Evolutionary conservation across 2,113 vertebrate genomes (phyloP).

Genomic region (Corvus cornix): DNA sequence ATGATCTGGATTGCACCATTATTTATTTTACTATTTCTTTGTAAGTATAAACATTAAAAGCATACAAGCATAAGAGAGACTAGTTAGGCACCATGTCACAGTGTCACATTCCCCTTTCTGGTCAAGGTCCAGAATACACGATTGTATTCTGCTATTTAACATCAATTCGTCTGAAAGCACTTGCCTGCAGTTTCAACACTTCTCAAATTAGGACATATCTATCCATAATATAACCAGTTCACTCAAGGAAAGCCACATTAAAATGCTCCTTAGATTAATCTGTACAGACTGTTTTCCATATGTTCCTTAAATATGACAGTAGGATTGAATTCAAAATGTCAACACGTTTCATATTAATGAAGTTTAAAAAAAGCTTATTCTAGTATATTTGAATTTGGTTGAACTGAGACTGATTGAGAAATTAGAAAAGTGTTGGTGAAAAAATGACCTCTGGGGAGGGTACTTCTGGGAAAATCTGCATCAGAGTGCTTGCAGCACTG

Average conservation of each 20-base stretch:
- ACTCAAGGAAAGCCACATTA: constrained; percentile 7
- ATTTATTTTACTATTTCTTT: not conserved
- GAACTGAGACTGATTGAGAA: constrained; percentile 27
- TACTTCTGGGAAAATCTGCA: not conserved
- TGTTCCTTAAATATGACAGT: constrained; percentile 45
- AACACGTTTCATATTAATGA: constrained; percentile 42
- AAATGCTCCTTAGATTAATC: constrained; percentile 33
- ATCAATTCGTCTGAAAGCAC: constrained; percentile 8
- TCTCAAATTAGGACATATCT: not conserved
- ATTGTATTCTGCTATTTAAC: constrained; percentile 1
- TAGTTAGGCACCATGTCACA: not conserved
- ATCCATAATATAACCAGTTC: constrained; percentile 8
- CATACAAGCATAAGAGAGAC: not conserved
- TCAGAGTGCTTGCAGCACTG: not conserved
- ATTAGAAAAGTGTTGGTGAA: not conserved
- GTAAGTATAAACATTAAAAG: not conserved
- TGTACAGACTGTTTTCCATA: constrained; percentile 44
- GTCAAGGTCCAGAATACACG: not conserved
- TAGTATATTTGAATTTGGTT: constrained; percentile 8
- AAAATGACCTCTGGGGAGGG: not conserved
- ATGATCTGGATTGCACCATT: not conserved
- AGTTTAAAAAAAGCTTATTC: constrained; percentile 19
- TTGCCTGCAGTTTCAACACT: not conserved
- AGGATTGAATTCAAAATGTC: constrained; percentile 40
- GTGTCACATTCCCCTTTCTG: not conserved